Conservation (phyloP, 2,888 invertebrate genomes). For the Torymus texanus region DNA sequence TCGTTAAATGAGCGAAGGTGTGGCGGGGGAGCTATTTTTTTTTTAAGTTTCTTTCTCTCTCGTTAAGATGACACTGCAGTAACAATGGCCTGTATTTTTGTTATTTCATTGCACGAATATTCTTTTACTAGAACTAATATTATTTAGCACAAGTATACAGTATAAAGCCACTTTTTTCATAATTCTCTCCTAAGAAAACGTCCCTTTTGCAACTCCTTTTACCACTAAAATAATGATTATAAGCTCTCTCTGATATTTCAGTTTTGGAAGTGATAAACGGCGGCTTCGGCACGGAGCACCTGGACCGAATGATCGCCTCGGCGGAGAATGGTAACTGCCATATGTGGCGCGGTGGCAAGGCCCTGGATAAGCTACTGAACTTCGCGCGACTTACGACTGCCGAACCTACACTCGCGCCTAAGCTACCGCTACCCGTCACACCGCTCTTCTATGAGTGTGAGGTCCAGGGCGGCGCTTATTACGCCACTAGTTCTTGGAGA, state of each 20-base stretch:
- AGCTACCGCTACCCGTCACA: conserved; percentile 55
- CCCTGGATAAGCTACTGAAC: not conserved
- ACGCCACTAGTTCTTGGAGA: conserved; percentile 79
- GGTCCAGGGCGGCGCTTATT: conserved; percentile 67
- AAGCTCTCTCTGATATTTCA: not conserved
- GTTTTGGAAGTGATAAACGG: conserved; percentile 86
- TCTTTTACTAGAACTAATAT: too few relatives aligned
- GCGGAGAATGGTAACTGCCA: conserved; percentile 80
- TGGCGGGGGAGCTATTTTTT: too few relatives aligned
- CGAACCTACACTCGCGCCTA: conserved; percentile 6
- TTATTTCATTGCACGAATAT: too few relatives aligned
- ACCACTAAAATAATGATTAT: too few relatives aligned
- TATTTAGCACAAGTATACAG: too few relatives aligned
- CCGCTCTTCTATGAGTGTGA: conserved; percentile 64
- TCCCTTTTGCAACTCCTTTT: not conserved
- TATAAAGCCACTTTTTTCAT: too few relatives aligned
- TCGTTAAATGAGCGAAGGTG: too few relatives aligned
- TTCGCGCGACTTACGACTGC: not conserved
- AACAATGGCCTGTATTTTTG: too few relatives aligned
- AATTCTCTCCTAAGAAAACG: too few relatives aligned
- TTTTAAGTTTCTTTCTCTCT: too few relatives aligned
- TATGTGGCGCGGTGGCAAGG: conserved; percentile 73
- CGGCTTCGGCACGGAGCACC: conserved; percentile 81
- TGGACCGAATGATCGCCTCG: conserved; percentile 78
- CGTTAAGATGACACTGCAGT: too few relatives aligned